Conservation (phyloP, 2,888 invertebrate genomes). For the Tiphia femorata region DNA sequence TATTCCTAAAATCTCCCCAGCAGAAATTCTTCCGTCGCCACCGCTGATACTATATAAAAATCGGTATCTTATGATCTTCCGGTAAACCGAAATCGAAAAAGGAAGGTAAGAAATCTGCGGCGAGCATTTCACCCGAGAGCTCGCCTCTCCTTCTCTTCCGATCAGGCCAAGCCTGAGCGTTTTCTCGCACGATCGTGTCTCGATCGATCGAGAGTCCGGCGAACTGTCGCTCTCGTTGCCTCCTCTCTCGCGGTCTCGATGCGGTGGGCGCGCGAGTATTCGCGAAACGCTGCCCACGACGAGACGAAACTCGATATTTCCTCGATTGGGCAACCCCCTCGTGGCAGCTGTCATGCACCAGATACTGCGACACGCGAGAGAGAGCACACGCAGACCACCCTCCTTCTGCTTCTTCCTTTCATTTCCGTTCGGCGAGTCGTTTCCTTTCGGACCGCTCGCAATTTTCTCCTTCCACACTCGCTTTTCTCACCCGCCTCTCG, state of each 20-base stretch:
- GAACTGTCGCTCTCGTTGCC: slow-evolving; percentile 26
- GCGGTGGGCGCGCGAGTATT: slow-evolving; percentile 24
- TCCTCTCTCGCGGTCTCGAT: slow-evolving; percentile 7
- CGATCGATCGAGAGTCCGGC: slow-evolving; percentile 28
- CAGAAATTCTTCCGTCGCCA: no score
- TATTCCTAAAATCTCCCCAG: no score
- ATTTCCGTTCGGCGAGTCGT: slow-evolving; percentile 41
- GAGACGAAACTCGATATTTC: slow-evolving; percentile 60
- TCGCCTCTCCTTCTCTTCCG: no score
- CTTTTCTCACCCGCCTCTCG: not conserved
- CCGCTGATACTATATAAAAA: no score
- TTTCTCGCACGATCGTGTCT: slow-evolving; percentile 3
- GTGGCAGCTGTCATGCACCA: slow-evolving; percentile 57
- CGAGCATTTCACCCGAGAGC: no score
- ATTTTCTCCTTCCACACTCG: not conserved
- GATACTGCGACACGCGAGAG: slow-evolving; percentile 39
- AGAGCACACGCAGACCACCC: slow-evolving; percentile 15
- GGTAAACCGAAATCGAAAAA: not conserved
- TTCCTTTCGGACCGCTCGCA: slow-evolving; percentile 7
- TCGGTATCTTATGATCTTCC: no score
- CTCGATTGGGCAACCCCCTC: slow-evolving; percentile 59
- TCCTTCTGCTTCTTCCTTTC: slow-evolving; percentile 42
- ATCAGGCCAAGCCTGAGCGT: not conserved
- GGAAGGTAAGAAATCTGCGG: not conserved
- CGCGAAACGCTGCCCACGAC: slow-evolving; percentile 30